These are phyloP conservation scores for Tribolium freemani DNA, from an alignment of 2,888 invertebrate species.

Conservation along the genomic window DNA sequence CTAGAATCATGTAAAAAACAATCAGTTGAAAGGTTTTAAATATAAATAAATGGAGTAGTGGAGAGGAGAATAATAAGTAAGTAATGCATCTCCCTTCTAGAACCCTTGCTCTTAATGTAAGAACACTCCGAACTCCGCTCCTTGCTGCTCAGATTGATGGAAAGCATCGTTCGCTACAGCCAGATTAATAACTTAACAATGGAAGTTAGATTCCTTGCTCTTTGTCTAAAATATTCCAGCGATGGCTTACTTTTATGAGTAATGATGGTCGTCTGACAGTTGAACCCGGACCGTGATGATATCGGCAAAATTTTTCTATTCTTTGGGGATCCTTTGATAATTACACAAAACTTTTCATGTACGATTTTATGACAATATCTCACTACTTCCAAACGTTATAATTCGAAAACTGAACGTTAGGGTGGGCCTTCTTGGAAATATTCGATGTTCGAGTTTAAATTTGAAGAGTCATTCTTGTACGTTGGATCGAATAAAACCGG, in stretches of 20 bases:
- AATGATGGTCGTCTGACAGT: constrained; percentile 66
- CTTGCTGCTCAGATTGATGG: constrained; percentile 62
- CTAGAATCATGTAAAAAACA: constrained; percentile 22
- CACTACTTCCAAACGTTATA: constrained; percentile 13
- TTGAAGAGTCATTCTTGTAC: constrained; percentile 57
- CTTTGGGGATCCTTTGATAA: constrained; percentile 36
- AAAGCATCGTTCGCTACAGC: constrained; percentile 57
- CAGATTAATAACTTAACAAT: constrained; percentile 67
- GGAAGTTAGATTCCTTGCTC: constrained; percentile 62
- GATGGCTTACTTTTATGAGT: constrained; percentile 65
- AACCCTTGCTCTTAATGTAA: constrained; percentile 58
- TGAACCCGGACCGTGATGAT: constrained; percentile 63
- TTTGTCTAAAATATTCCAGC: constrained; percentile 62
- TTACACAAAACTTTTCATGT: constrained; percentile 34
- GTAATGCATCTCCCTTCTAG: constrained; percentile 48
- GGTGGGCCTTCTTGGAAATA: constrained; percentile 59
- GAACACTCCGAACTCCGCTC: constrained; percentile 60
- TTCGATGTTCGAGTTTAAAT: constrained; percentile 55
- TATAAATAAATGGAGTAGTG: constrained; percentile 48
- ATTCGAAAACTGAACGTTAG: constrained; percentile 46
- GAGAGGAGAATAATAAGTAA: constrained; percentile 47
- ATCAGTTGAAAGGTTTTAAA: constrained; percentile 48
- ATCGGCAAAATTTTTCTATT: constrained; percentile 64
- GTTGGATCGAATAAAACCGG: constrained; percentile 57
- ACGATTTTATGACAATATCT: constrained; percentile 21